Evolutionary conservation across 2,888 invertebrate genomes (phyloP), one percentile per base, ranked within the genome.

Genomic region (Philaethria dido): DNA sequence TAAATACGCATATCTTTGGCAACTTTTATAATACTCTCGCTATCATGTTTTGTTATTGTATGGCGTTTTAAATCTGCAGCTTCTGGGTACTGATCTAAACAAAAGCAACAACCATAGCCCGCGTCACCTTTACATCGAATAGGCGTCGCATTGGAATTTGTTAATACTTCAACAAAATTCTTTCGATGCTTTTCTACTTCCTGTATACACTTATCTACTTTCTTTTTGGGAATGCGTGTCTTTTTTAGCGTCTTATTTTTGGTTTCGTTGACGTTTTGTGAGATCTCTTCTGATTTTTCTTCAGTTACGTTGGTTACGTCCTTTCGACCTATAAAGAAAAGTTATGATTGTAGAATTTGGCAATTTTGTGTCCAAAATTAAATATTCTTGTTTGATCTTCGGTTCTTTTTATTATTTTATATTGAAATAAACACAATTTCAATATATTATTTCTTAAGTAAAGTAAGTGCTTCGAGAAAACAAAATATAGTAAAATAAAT

Each of bases 161-260:
- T 59, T 20, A 84, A 55, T 69, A 82, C 74, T 64, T 75, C 75
- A 60, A 74, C 71, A 44, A 83, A 69, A 64, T 81, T 84, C 2
- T 87, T 85, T 11, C 85, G 78, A 60, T 89, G 90, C 74, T 86
- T 82, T 39, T 86, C 85, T 3, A 88, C 70, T 72, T 89, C 89
- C 0, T 66, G 67, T 11, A 60, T 42, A 18, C 63, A 18, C 39
- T 50, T 60, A 33, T 55, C 25, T 8, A 36, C 29, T 20, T 61
- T 22, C 33, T 42, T 61, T 36, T 16, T 61, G 44, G 47, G 48
- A 33, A 2, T 4, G 8, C 25, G 16, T 25, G 3, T 48, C 18
- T 44, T 66, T 33, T 39, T 62, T 9, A 33, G n/a, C 3, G 20
- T 36, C 9, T 20, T 36, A 20, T 29, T 14, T 20, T 52, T 59